Percentiles rank a stretch among this genome's conserved stretches.
Evolutionary conservation across 2,113 vertebrate species (phyloP).

Genomic region (Empidonax alnorum): DNA sequence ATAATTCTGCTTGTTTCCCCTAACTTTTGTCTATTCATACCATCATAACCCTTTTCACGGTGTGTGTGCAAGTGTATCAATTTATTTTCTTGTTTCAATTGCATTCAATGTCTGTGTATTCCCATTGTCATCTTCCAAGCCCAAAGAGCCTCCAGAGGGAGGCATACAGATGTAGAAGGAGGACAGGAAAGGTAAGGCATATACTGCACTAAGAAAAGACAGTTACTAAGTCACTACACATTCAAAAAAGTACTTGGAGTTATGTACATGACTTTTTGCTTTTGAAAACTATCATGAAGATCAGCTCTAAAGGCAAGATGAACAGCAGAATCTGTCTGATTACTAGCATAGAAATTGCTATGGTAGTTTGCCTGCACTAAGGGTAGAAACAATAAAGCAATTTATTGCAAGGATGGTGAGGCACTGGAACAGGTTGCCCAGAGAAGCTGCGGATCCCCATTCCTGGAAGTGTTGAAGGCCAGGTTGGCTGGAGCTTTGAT

Average conservation of each 20-base stretch:
- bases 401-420: neutral
- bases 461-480: neutral
- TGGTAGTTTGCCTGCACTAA: neutral
- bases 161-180: neutral
- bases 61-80: accelerated
- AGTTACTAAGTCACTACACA: neutral
- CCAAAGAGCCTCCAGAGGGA: neutral
- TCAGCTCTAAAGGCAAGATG: neutral
- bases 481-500: neutral
- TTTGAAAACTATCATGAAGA: neutral
- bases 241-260: neutral
- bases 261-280: accelerated
- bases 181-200: neutral
- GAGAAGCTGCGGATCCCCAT: neutral
- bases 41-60: neutral
- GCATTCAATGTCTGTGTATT: neutral
- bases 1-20: neutral
- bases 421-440: neutral
- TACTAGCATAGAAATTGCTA: neutral
- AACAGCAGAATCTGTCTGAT: neutral
- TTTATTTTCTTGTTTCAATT: neutral
- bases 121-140: neutral
- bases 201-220: neutral
- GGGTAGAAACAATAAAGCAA: neutral
- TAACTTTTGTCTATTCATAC: neutral